Conservation (phyloP, 1,140 invertebrate species). For the Drosophila truncata region DNA sequence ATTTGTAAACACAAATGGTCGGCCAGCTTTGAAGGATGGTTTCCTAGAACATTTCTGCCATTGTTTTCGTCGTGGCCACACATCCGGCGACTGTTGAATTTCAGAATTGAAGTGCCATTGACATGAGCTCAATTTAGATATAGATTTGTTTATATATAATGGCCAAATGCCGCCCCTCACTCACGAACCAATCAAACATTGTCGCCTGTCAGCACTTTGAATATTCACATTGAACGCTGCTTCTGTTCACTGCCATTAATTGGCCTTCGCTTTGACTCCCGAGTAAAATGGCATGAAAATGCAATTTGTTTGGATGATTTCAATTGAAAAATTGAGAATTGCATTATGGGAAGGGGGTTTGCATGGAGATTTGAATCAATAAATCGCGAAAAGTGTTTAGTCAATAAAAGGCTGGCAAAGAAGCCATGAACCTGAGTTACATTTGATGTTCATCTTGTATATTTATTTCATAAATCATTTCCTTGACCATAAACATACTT, state of each 20-base stretch:
- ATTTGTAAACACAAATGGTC: slow-evolving; percentile 34
- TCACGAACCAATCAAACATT: slow-evolving; percentile 26
- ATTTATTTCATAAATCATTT: neutral
- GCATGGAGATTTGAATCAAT: slow-evolving; percentile 63
- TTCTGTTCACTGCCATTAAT: slow-evolving; percentile 56
- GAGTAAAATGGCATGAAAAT: slow-evolving; percentile 33
- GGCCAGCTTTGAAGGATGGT: neutral
- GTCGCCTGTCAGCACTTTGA: slow-evolving; percentile 70
- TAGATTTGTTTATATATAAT: slow-evolving; percentile 35
- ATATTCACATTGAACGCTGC: slow-evolving; percentile 46
- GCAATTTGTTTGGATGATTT: slow-evolving; percentile 51
- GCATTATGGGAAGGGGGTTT: slow-evolving; percentile 11
- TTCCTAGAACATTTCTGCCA: slow-evolving; percentile 45
- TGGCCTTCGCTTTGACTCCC: slow-evolving; percentile 59
- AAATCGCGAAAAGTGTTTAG: slow-evolving; percentile 62
- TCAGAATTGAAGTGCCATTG: slow-evolving; percentile 47
- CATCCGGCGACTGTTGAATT: slow-evolving; percentile 47
- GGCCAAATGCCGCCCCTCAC: slow-evolving; percentile 7
- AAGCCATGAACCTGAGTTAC: neutral
- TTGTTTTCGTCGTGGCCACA: slow-evolving; percentile 30
- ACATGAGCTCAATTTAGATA: slow-evolving; percentile 58
- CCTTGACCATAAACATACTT: neutral
- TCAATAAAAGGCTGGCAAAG: slow-evolving; percentile 54
- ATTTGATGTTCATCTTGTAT: neutral
- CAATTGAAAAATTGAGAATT: slow-evolving; percentile 53